Base-by-base conservation (phyloP, 2,113 vertebrate genomes). In the Piprites chloris region DNA sequence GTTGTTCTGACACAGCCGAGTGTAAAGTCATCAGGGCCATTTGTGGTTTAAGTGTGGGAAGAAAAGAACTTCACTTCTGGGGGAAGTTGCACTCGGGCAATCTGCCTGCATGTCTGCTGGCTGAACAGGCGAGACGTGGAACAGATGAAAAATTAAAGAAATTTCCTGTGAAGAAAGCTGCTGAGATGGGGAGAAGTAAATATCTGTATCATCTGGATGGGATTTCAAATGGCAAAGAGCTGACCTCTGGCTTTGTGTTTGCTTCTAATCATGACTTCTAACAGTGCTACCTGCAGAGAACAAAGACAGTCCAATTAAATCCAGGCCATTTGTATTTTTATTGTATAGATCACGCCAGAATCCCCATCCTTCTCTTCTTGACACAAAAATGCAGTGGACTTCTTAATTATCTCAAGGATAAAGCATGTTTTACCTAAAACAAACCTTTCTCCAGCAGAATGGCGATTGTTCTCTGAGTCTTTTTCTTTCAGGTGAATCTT, bases 111-210 rank as follows among this genome's bases (percentile, higher is more conserved):
- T 0, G 30, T 88, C 91, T 90, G 86, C 90, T 62, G 80, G 50
- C 84, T 74, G 7, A 65, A n/a, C 78, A 53, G 92, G 53, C 84
- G 76, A 65, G 81, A 15, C 80, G 28, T 0, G 53, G 73, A 92
- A n/a, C 86, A 90, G 79, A 87, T 86, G 80, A 62, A 95, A 96
- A 91, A 95, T 91, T 71, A 79, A 89, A 91, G 76, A 93, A 78
- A 78, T 82, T 72, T 85, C 96, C 93, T 90, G 91, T 92, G 87
- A 95, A 71, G 87, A 80, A 91, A 95, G 81, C 89, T 72, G 68
- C 73, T 93, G 88, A 96, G 78, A 95, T 4, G 12, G 76, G 86
- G 94, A 92, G 85, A 74, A 93, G 81, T 67, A 90, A 96, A 93
- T 97, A 80, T 91, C 90, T 95, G 0, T 89, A 68, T 96, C 93